Percentiles rank a stretch among this genome's conserved stretches.
Conservation (phyloP, 2,797 vertebrate species). For the Enteromius anoplus region DNA sequence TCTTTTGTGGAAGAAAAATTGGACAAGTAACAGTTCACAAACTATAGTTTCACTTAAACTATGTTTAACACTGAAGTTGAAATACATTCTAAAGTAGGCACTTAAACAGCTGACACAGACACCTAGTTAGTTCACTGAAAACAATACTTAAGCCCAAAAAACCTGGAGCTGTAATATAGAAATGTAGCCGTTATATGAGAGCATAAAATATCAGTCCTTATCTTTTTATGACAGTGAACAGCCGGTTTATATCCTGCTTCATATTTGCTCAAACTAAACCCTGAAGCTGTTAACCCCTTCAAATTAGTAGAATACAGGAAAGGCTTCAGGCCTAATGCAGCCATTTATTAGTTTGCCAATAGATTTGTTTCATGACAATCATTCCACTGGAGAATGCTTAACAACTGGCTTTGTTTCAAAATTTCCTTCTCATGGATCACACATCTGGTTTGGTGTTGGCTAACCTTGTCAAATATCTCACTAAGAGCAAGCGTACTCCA, state of each 20-base stretch:
- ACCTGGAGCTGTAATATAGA: not conserved
- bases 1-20: not conserved
- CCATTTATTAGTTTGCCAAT: conserved; percentile 20
- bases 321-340: not conserved
- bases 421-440: conserved; percentile 3
- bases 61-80: conserved; percentile 25
- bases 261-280: conserved; percentile 22
- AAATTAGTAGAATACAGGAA: conserved; percentile 9
- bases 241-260: not conserved
- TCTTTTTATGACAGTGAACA: conserved; percentile 21
- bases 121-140: not conserved
- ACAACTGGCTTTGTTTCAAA: not conserved
- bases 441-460: conserved; percentile 6
- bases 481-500: conserved; percentile 4
- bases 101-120: not conserved
- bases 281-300: not conserved
- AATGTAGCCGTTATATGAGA: not conserved
- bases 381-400: not conserved
- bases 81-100: conserved; percentile 16
- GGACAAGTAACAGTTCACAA: conserved; percentile 9
- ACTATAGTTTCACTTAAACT: not conserved
- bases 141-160: not conserved
- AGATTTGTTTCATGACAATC: not conserved
- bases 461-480: conserved; percentile 10
- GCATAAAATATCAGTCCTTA: not conserved